Evolutionary conservation across 2,113 vertebrate genomes (phyloP).

Genomic region (Chaenogobius annularis): DNA sequence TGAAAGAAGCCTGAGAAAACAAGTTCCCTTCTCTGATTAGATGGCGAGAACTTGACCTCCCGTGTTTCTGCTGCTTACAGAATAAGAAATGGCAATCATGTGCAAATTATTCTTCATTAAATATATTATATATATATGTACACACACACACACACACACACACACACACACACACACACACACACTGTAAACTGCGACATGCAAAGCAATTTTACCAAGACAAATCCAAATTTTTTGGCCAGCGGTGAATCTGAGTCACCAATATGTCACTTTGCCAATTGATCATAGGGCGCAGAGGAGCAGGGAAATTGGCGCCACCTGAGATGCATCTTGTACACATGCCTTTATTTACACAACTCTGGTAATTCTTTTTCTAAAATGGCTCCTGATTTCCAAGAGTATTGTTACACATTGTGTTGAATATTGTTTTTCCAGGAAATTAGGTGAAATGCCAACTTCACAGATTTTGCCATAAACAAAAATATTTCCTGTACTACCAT

Average conservation of each 20-base stretch:
- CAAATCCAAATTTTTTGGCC: background rate
- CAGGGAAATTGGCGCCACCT: conserved; percentile 19
- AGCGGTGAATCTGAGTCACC: background rate
- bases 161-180: too few species aligned
- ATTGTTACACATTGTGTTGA: conserved; percentile 17
- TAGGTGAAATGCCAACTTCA: conserved; percentile 29
- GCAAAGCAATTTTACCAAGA: too few species aligned
- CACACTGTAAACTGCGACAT: too few species aligned
- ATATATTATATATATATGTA: too few species aligned
- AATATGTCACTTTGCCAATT: conserved; percentile 1
- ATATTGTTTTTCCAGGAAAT: conserved; percentile 23
- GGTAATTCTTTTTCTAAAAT: conserved; percentile 34
- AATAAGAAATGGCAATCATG: background rate
- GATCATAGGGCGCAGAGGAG: background rate
- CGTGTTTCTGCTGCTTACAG: background rate
- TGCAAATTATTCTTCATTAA: background rate
- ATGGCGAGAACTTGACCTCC: background rate
- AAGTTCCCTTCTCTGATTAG: conserved; percentile 13
- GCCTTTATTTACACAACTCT: conserved; percentile 20
- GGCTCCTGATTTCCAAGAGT: conserved; percentile 40
- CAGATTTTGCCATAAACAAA: conserved; percentile 62
- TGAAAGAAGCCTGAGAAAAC: conserved; percentile 21
- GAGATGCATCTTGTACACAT: conserved; percentile 9
- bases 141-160: too few species aligned
- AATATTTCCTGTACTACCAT: conserved; percentile 53